These are phyloP conservation scores for Serrognathus titanus DNA, from an alignment of 2,888 invertebrate species.

Conservation along the genomic window DNA sequence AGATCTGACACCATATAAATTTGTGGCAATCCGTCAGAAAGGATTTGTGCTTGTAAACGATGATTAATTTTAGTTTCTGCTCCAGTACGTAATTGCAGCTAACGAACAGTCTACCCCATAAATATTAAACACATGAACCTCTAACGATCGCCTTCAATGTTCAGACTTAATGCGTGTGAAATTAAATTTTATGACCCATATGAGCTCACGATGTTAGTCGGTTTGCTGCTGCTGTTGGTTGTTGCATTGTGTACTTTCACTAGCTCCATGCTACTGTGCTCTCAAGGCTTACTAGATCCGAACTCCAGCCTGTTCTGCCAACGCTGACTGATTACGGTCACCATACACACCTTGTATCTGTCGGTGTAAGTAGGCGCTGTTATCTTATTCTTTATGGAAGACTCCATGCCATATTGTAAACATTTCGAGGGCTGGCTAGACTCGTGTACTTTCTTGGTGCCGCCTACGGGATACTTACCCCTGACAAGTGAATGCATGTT, in stretches of 20 bases:
- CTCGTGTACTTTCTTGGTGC: slow-evolving; percentile 9
- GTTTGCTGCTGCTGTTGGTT: too few relatives aligned
- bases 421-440: slow-evolving; percentile 8
- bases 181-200: slow-evolving; percentile 4
- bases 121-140: too few relatives aligned
- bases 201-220: slow-evolving; percentile 2
- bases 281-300: slow-evolving; percentile 4
- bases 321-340: slow-evolving; percentile 8
- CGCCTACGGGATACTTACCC: slow-evolving; percentile 14
- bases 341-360: slow-evolving; percentile 6
- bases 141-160: not conserved
- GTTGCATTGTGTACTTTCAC: slow-evolving; percentile 9
- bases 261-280: not conserved
- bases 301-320: not conserved
- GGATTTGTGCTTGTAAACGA: too few relatives aligned
- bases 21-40: too few relatives aligned
- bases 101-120: too few relatives aligned
- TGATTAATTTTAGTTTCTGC: too few relatives aligned
- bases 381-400: slow-evolving; percentile 16
- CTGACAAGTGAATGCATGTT: slow-evolving; percentile 13
- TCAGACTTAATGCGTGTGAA: slow-evolving; percentile 3
- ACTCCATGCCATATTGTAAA: slow-evolving; percentile 12
- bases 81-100: too few relatives aligned
- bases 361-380: slow-evolving; percentile 12
- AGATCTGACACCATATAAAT: too few relatives aligned